Evolutionary conservation across 2,888 invertebrate genomes (phyloP).

Genomic region (Apodemia duryi): DNA sequence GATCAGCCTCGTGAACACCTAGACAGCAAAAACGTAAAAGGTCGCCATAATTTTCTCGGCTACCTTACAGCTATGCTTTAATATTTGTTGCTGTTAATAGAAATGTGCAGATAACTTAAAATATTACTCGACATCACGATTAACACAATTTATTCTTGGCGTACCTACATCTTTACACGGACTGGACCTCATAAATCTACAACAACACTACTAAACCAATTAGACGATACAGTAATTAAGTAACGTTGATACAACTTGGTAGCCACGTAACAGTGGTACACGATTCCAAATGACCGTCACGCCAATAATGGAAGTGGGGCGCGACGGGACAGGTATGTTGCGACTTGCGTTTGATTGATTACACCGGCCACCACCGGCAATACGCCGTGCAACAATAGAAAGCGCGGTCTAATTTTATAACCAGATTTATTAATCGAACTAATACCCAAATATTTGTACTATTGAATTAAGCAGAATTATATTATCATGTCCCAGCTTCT

Average conservation of each 20-base stretch:
- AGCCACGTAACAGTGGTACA: background rate
- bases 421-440: too few species aligned
- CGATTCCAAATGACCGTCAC: constrained; percentile 7
- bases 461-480: too few species aligned
- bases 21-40: too few species aligned
- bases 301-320: constrained; percentile 13
- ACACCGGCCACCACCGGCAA: constrained; percentile 1
- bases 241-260: constrained; percentile 7
- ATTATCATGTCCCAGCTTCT: too few species aligned
- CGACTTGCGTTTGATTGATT: constrained; percentile 17
- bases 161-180: background rate
- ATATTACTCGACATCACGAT: too few species aligned
- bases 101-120: too few species aligned
- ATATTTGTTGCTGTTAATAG: too few species aligned
- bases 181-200: background rate
- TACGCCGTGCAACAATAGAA: constrained; percentile 9
- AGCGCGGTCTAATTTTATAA: background rate
- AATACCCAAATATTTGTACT: too few species aligned
- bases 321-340: constrained; percentile 18
- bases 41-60: too few species aligned
- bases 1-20: too few species aligned
- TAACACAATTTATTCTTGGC: too few species aligned
- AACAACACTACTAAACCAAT: background rate
- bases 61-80: too few species aligned
- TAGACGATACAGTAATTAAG: background rate